Evolutionary conservation across 35 echinoderm and acorn worm species (phyloP).

Genomic region (Apostichopus californicus): DNA sequence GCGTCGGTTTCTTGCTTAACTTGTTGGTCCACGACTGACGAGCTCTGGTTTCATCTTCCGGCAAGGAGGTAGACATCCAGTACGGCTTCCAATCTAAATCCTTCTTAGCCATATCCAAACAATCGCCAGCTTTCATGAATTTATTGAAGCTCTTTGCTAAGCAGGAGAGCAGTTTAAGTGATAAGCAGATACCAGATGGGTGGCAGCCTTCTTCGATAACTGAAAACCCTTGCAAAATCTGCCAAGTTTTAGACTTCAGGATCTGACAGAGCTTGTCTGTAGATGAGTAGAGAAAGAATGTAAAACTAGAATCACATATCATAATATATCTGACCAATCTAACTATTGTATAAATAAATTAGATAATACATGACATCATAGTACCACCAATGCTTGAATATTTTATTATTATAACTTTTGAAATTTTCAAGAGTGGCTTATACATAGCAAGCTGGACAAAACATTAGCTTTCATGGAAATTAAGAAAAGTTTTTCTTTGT

Average conservation of each 20-base stretch:
- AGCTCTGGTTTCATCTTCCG: neutral
- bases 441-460: no score
- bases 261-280: neutral
- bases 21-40: neutral
- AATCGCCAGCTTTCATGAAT: neutral
- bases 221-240: neutral
- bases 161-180: neutral
- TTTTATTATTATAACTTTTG: no score
- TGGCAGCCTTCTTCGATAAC: neutral
- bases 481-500: no score
- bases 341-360: no score
- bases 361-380: no score
- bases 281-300: neutral
- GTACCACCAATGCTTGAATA: no score
- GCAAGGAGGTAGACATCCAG: neutral
- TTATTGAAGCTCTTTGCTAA: neutral
- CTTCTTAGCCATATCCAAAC: neutral
- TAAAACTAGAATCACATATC: neutral
- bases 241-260: neutral
- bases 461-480: no score
- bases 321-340: no score
- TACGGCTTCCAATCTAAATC: no score
- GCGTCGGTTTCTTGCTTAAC: neutral
- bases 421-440: no score
- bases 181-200: neutral